Percentiles rank a stretch among this genome's conserved stretches.
Conservation (phyloP, 2,888 invertebrate genomes). For the Amiota minor region DNA sequence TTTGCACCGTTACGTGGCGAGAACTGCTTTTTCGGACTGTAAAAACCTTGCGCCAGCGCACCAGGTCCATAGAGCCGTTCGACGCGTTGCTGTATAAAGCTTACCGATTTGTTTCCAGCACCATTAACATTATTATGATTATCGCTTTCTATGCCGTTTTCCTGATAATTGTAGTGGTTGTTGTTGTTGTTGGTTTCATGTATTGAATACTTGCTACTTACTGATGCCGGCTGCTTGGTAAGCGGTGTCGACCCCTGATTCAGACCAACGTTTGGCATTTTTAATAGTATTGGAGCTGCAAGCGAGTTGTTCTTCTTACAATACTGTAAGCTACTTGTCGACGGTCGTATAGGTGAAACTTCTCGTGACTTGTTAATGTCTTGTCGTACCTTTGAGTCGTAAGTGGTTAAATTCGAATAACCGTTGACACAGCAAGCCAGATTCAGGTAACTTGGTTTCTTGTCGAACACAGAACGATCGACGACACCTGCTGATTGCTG, state of each 20-base stretch:
- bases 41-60: slow-evolving; percentile 88
- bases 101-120: slow-evolving; percentile 76
- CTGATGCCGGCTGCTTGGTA: slow-evolving; percentile 50
- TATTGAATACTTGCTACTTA: slow-evolving; percentile 39
- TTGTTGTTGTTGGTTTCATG: slow-evolving; percentile 52
- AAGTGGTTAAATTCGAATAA: slow-evolving; percentile 89
- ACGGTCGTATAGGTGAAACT: slow-evolving; percentile 81
- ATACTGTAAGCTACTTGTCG: slow-evolving; percentile 74
- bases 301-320: slow-evolving; percentile 75
- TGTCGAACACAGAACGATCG: slow-evolving; percentile 71
- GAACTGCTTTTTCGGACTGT: slow-evolving; percentile 76
- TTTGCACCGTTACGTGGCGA: slow-evolving; percentile 33
- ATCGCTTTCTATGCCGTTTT: slow-evolving; percentile 57
- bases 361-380: slow-evolving; percentile 83
- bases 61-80: slow-evolving; percentile 91
- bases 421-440: slow-evolving; percentile 93
- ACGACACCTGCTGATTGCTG: slow-evolving; percentile 29
- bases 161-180: slow-evolving; percentile 35
- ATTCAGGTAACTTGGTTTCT: slow-evolving; percentile 90
- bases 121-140: slow-evolving; percentile 48
- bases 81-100: slow-evolving; percentile 91
- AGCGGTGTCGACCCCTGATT: slow-evolving; percentile 35
- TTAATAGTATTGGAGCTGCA: slow-evolving; percentile 74
- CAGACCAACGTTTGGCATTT: slow-evolving; percentile 52
- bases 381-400: slow-evolving; percentile 86